A percentile compares a stretch with the other conserved stretches of the same genome.
Conservation (phyloP, 2,888 invertebrate genomes). For the Andrena bicolor region DNA sequence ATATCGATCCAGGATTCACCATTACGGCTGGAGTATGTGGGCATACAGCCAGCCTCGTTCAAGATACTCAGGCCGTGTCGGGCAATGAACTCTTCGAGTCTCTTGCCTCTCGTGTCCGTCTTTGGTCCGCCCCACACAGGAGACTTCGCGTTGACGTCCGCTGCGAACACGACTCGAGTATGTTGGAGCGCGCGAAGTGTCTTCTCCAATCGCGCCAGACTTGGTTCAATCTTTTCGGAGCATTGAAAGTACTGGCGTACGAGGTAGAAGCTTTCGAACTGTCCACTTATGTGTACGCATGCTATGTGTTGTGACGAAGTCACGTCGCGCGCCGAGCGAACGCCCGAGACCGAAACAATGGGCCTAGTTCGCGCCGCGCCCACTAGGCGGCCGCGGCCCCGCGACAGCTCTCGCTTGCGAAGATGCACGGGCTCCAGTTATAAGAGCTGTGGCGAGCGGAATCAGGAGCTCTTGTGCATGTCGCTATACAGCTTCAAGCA, state of each 20-base stretch:
- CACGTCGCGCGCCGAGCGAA: no score
- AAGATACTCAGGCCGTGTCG: not conserved
- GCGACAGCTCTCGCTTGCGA: no score
- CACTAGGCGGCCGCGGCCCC: no score
- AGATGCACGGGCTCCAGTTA: no score
- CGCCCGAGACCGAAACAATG: no score
- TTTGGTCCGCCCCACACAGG: not conserved
- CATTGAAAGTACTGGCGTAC: not conserved
- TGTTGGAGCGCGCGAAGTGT: not conserved
- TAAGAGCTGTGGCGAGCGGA: no score
- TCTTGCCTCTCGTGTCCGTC: not conserved
- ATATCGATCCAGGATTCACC: not conserved
- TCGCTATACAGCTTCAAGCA: no score
- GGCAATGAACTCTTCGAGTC: not conserved
- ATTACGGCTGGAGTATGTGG: not conserved
- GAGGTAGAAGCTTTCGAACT: no score
- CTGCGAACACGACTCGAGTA: not conserved
- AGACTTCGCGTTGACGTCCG: not conserved
- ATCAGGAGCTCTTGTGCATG: no score
- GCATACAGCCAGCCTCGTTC: not conserved
- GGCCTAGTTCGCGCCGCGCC: no score
- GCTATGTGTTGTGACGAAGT: no score
- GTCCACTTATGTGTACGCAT: no score
- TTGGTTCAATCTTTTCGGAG: not conserved
- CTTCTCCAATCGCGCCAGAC: not conserved